Conservation (phyloP, 2,888 invertebrate genomes). For the Hecatera dysodea region DNA sequence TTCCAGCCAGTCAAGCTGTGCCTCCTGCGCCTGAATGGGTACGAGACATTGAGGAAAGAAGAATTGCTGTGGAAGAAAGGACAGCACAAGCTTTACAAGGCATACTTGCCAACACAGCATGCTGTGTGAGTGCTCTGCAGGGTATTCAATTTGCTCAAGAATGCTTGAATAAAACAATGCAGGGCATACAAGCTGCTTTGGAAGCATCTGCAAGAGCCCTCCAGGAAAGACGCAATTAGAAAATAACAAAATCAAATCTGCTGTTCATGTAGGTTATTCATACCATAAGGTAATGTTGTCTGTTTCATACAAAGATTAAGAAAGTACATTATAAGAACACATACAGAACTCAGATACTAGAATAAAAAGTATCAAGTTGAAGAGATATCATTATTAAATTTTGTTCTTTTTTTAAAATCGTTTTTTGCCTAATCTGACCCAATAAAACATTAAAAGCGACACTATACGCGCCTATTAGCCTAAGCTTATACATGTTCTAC, state of each 20-base stretch:
- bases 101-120: constrained; percentile 39
- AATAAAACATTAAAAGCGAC: too few species aligned
- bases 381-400: constrained; percentile 1
- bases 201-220: constrained; percentile 28
- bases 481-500: too few species aligned
- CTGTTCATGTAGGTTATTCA: too few species aligned
- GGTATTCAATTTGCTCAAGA: constrained; percentile 36
- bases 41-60: constrained; percentile 23
- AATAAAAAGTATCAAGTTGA: constrained; percentile 2
- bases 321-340: neutral
- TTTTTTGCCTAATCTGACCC: neutral
- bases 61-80: constrained; percentile 26
- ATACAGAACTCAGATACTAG: neutral
- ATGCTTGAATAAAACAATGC: constrained; percentile 26
- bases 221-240: constrained; percentile 11
- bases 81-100: constrained; percentile 36
- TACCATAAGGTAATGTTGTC: too few species aligned
- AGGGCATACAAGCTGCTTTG: constrained; percentile 28
- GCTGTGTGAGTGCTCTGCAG: constrained; percentile 29
- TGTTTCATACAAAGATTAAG: neutral
- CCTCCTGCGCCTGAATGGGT: constrained; percentile 15
- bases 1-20: constrained; percentile 9
- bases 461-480: too few species aligned
- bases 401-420: too few species aligned
- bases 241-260: neutral